Conservation (phyloP, 1,140 invertebrate species). For the Brachionus rubens region DNA sequence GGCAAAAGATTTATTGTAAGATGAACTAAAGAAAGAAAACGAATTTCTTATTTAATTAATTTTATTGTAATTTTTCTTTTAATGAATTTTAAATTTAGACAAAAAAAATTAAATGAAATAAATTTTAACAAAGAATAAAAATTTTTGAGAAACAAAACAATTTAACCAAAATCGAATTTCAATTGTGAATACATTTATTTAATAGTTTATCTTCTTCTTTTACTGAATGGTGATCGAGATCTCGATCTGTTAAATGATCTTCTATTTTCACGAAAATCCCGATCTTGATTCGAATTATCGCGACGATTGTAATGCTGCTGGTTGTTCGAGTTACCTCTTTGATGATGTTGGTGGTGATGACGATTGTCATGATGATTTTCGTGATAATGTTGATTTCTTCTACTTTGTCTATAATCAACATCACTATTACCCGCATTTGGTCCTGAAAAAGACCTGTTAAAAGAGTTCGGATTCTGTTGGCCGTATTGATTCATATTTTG, state of each 20-base stretch:
- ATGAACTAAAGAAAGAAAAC: no score
- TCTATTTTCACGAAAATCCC: background rate
- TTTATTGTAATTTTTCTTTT: no score
- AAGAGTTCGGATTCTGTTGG: background rate
- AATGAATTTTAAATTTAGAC: no score
- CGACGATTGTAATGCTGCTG: background rate
- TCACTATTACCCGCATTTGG: background rate
- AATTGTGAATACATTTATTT: background rate
- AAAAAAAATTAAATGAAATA: no score
- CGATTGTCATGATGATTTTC: background rate
- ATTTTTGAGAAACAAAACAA: no score
- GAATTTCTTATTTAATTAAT: no score
- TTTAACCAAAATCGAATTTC: no score
- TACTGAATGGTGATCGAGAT: slow-evolving; percentile 2
- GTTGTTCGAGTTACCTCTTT: background rate
- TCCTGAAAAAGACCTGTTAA: background rate
- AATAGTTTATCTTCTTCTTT: slow-evolving; percentile 29
- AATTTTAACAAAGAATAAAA: no score
- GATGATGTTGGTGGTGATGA: background rate
- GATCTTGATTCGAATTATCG: background rate
- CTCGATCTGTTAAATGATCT: slow-evolving; percentile 5
- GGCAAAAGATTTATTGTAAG: no score
- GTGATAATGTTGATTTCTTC: background rate
- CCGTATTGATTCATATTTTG: background rate
- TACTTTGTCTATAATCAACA: slow-evolving; percentile 12